These are phyloP conservation scores for Pogonocichla stellata DNA, from an alignment of 2,113 vertebrate species.

Conservation along the genomic window DNA sequence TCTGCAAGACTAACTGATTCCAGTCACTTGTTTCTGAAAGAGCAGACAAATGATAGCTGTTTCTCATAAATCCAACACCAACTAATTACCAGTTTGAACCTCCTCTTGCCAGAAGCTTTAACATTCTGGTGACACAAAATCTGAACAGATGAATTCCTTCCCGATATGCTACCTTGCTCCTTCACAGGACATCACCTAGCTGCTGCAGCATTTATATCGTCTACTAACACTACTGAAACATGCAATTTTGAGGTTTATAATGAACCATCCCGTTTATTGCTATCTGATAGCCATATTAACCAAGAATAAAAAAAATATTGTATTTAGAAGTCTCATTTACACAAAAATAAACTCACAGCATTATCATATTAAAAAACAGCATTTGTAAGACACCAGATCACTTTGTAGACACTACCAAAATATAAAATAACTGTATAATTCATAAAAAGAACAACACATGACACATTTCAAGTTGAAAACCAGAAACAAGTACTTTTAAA, in stretches of 20 bases:
- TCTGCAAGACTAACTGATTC: background rate
- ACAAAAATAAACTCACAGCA: background rate
- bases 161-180: background rate
- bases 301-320: background rate
- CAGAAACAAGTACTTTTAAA: background rate
- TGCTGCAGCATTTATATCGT: background rate
- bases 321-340: background rate
- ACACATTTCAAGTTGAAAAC: background rate
- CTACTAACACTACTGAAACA: accelerated
- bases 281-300: too few relatives aligned
- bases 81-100: accelerated
- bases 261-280: background rate
- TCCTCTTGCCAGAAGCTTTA: background rate
- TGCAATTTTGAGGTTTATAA: background rate
- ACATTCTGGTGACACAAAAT: background rate
- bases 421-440: accelerated
- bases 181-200: background rate
- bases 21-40: background rate
- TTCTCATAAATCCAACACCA: background rate
- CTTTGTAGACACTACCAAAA: accelerated
- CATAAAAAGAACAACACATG: accelerated
- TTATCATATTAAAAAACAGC: accelerated
- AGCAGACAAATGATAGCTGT: accelerated
- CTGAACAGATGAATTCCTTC: background rate
- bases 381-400: background rate